A percentile compares a stretch with the other conserved stretches of the same genome.
These are phyloP conservation scores for Schizopygopsis malacanthus DNA, from an alignment of 2,797 vertebrate species.

Conservation along the genomic window DNA sequence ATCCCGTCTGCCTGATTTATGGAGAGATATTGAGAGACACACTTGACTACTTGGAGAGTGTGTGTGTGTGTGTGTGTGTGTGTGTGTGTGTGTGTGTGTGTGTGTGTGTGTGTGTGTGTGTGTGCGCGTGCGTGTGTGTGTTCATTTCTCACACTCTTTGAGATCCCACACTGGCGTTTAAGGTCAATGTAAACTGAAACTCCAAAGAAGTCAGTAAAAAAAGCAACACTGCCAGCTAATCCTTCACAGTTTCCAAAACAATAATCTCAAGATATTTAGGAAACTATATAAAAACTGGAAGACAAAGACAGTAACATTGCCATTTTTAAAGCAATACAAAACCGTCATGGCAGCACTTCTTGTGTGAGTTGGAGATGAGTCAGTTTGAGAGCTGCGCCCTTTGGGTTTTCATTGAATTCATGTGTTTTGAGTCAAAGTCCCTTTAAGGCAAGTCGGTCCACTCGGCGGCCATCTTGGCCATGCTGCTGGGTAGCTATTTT, in stretches of 20 bases:
- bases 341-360: slow-evolving; percentile 2
- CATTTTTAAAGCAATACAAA: slow-evolving; percentile 32
- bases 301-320: not conserved
- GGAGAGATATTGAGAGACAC: slow-evolving; percentile 64
- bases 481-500: not conserved
- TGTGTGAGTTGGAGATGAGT: slow-evolving; percentile 1
- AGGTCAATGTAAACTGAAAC: slow-evolving; percentile 34
- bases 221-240: not conserved
- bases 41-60: slow-evolving; percentile 44
- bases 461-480: slow-evolving; percentile 3
- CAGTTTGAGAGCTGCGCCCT: slow-evolving; percentile 2
- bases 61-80: slow-evolving; percentile 10
- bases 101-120: slow-evolving; percentile 11
- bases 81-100: slow-evolving; percentile 14
- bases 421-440: slow-evolving; percentile 23
- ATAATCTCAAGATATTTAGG: not conserved
- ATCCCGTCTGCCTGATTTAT: slow-evolving; percentile 68
- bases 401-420: slow-evolving; percentile 1
- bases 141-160: slow-evolving; percentile 4
- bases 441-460: slow-evolving; percentile 13
- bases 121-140: slow-evolving; percentile 15
- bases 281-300: not conserved
- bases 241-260: slow-evolving; percentile 5
- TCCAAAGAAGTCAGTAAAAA: slow-evolving; percentile 21
- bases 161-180: not conserved